Evolutionary conservation across 2,888 invertebrate genomes (phyloP).

Genomic region (Hypena proboscidalis): DNA sequence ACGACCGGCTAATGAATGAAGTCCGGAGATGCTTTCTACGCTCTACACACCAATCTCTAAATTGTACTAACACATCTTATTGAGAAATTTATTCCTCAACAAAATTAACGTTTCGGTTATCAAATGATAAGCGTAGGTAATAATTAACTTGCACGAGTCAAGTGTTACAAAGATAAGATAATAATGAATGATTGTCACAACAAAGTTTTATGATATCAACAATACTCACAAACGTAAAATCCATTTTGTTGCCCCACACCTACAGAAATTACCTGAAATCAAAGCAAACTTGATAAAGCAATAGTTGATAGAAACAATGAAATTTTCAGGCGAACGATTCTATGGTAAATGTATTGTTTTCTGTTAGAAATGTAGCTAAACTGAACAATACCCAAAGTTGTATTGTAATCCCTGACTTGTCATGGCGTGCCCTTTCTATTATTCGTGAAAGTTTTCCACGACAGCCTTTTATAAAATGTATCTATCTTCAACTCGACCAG

Average conservation of each 20-base stretch:
- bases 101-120: background rate
- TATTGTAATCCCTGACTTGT: constrained; percentile 19
- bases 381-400: constrained; percentile 15
- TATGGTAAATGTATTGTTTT: background rate
- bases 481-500: constrained; percentile 16
- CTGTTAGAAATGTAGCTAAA: background rate
- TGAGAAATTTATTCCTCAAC: constrained; percentile 4
- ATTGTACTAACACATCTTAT: constrained; percentile 18
- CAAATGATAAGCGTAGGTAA: constrained; percentile 5
- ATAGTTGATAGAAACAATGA: constrained; percentile 3
- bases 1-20: constrained; percentile 59
- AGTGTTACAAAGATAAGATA: constrained; percentile 26
- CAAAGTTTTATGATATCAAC: constrained; percentile 32
- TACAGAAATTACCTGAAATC: constrained; percentile 76
- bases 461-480: constrained; percentile 28
- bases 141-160: constrained; percentile 25
- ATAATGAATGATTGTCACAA: constrained; percentile 24
- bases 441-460: constrained; percentile 45
- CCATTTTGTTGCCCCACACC: constrained; percentile 63
- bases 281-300: constrained; percentile 49
- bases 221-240: constrained; percentile 67
- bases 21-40: constrained; percentile 35
- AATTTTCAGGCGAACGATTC: background rate
- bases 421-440: constrained; percentile 33
- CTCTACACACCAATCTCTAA: constrained; percentile 23